Evolutionary conservation across 2,888 invertebrate genomes (phyloP), one percentile per base, ranked within the genome.

Genomic region (Habrosyne pyritoides): DNA sequence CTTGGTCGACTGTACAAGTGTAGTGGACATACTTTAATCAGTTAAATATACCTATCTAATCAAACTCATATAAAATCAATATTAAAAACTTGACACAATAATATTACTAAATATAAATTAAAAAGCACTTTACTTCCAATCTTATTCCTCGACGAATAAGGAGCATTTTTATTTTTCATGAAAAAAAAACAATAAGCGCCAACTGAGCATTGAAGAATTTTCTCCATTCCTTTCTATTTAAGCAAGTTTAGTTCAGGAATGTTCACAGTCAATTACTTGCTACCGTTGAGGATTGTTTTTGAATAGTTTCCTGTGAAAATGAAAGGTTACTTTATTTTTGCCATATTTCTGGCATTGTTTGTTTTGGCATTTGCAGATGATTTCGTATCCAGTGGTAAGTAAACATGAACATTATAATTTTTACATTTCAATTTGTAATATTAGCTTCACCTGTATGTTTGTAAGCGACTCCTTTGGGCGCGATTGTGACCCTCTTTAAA

Each of bases 301-400:
- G 21, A 28, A 50, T 65, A 21, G 53, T 67, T 18, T 56, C 48
- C 48, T 48, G 28, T 28, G 21, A 10, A 50, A 50, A 50, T 50
- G 50, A 28, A 28, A 12, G 2, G 21, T 12, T 18, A 28, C 2
- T 50, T 50, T 18, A 50, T 50, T 14, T 10, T 30, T 14, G 10
- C 1, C 18, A 21, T 30, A 21, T 30, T 50, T 3, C 18, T 50
- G 28, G 50, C 50, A 4, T n/a, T 50, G 1, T 10, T 50, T 7
- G 50, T 30, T 5, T 12, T 28, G 18, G 6, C 28, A 21, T 28
- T 50, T 4, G 50, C 50, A 8, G 21, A 36, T 14, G 10, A 50
- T 50, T 10, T 50, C 21, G 30, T 50, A 30, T 50, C 50, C 21
- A 50, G 10, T 28, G 50, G 50, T 50, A 7, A 50, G 50, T 50